These are phyloP conservation scores for Hylomyscus alleni DNA, from an alignment of 2,797 vertebrate species.

Conservation along the genomic window DNA sequence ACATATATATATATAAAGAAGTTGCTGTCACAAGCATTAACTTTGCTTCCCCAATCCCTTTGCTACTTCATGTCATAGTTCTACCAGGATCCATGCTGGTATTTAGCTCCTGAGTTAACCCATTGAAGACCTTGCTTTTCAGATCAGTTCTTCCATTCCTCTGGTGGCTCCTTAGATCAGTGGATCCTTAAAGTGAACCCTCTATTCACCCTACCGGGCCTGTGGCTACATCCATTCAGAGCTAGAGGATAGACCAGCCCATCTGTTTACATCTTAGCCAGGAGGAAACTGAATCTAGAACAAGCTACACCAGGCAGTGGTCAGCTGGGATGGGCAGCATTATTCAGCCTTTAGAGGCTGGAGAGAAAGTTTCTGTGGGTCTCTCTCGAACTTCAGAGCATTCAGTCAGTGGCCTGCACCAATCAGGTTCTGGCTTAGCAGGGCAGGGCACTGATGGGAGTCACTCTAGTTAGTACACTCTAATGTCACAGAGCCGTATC, in stretches of 20 bases:
- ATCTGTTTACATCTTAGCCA: not conserved
- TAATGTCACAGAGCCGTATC: not conserved
- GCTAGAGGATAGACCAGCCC: not conserved
- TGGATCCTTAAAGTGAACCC: not conserved
- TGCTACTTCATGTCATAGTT: slow-evolving; percentile 80
- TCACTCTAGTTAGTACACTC: not conserved
- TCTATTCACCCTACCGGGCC: fast-evolving
- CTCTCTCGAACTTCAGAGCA: not conserved
- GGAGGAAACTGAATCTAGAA: not conserved
- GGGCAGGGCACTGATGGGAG: not conserved
- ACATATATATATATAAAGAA: too few relatives aligned
- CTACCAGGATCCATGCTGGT: slow-evolving; percentile 71
- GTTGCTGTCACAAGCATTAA: slow-evolving; percentile 78
- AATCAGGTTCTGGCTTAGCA: not conserved
- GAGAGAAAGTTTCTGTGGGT: not conserved
- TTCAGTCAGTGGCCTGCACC: not conserved
- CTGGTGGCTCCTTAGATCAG: not conserved
- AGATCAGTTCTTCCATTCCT: slow-evolving; percentile 10
- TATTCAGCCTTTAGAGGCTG: fast-evolving
- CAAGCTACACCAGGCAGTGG: not conserved
- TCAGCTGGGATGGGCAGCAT: fast-evolving
- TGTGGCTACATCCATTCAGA: not conserved
- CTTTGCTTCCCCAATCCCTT: slow-evolving; percentile 76
- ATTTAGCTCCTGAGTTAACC: slow-evolving; percentile 61
- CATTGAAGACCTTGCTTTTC: slow-evolving; percentile 27